Evolutionary conservation across 2,113 vertebrate species (phyloP).

Genomic region (Drymodes brunneopygia): DNA sequence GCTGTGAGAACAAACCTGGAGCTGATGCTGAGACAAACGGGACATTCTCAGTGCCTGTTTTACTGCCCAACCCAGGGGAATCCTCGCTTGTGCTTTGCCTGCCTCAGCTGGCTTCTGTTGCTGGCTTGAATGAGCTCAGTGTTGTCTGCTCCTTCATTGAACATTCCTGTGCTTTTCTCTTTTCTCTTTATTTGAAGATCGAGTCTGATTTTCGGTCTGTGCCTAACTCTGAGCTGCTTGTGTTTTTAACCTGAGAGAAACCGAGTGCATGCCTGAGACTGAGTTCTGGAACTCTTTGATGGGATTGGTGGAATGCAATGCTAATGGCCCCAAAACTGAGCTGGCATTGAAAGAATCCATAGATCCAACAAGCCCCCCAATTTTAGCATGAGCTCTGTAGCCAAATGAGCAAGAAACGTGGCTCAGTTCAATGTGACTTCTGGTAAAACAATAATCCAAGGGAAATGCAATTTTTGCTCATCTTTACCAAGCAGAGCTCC

Average conservation of each 20-base stretch:
- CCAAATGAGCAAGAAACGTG: neutral
- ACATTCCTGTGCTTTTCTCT: constrained; percentile 55
- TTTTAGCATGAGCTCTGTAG: constrained; percentile 24
- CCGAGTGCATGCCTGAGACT: constrained; percentile 59
- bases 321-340: constrained; percentile 42
- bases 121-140: constrained; percentile 19
- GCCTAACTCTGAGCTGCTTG: constrained; percentile 65
- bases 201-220: constrained; percentile 18
- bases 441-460: neutral
- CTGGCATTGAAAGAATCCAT: constrained; percentile 26
- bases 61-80: constrained; percentile 54
- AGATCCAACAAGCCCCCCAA: constrained; percentile 57
- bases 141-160: constrained; percentile 38
- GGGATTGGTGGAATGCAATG: constrained; percentile 55
- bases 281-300: constrained; percentile 43
- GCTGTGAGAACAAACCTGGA: neutral
- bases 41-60: neutral
- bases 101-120: constrained; percentile 4
- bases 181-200: constrained; percentile 58
- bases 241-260: constrained; percentile 28
- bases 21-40: neutral
- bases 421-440: neutral
- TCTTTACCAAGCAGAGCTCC: constrained; percentile 25
- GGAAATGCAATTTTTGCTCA: neutral
- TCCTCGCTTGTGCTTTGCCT: neutral